Conservation (phyloP, 2,888 invertebrate species). For the Neoitamus cyanurus region DNA sequence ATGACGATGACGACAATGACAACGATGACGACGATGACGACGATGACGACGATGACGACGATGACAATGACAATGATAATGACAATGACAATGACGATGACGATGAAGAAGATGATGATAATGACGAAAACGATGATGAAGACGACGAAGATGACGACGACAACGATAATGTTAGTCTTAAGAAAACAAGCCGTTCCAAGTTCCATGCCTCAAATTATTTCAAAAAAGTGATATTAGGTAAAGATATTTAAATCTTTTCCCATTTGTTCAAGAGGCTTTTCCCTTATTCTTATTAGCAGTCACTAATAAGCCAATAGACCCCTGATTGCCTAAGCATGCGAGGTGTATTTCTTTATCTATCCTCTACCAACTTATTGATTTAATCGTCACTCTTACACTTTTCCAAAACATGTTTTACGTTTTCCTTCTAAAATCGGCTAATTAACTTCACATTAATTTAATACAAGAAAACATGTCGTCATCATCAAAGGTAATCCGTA, state of each 20-base stretch:
- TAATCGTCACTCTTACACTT: neutral
- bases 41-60: constrained; percentile 58
- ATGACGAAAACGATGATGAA: constrained; percentile 64
- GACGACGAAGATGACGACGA: constrained; percentile 66
- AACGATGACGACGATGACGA: constrained; percentile 65
- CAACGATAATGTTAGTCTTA: constrained; percentile 60
- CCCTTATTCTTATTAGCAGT: constrained; percentile 18
- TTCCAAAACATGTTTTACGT: neutral
- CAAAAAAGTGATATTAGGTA: constrained; percentile 66
- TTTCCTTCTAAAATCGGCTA: neutral
- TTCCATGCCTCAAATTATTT: constrained; percentile 59
- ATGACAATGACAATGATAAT: constrained; percentile 58
- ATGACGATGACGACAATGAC: constrained; percentile 66
- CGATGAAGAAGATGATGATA: constrained; percentile 60
- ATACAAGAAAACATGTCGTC: neutral
- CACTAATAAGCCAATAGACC: constrained; percentile 23
- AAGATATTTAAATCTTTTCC: constrained; percentile 58
- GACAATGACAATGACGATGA: constrained; percentile 62
- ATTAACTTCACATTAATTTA: neutral
- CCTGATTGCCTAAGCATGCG: constrained; percentile 3
- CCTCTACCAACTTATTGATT: neutral
- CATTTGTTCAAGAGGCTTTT: constrained; percentile 54
- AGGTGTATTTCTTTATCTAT: neutral
- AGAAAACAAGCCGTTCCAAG: constrained; percentile 56
- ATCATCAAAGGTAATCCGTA: neutral